These are phyloP conservation scores for Drosophila fulvimacula DNA, from an alignment of 2,888 invertebrate species.

Conservation along the genomic window DNA sequence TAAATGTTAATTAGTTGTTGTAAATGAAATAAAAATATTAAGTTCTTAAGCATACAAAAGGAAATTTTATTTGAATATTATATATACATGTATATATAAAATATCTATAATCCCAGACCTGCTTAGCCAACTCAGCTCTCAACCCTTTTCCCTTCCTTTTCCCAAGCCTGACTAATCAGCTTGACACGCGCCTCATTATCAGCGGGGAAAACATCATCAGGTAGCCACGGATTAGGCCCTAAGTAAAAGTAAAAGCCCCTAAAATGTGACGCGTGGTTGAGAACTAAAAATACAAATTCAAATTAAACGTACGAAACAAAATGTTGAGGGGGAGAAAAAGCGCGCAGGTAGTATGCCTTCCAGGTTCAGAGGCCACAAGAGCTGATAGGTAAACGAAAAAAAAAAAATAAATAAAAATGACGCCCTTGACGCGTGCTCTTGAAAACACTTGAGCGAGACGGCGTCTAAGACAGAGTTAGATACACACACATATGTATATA, in stretches of 20 bases:
- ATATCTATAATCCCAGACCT: not conserved
- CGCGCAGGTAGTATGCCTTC: conserved; percentile 47
- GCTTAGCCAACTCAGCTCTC: conserved; percentile 1
- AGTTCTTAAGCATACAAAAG: conserved; percentile 22
- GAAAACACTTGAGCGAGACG: not conserved
- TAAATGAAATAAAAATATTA: conserved; percentile 41
- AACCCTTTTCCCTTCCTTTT: conserved; percentile 23
- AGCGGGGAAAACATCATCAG: conserved; percentile 25
- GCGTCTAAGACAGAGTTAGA: not conserved
- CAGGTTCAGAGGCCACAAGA: conserved; percentile 21
- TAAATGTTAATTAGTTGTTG: conserved; percentile 66
- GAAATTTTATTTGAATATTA: too few species aligned
- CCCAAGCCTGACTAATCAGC: conserved; percentile 12
- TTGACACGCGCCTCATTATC: conserved; percentile 33
- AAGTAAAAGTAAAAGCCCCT: conserved; percentile 43
- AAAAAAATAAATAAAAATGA: not conserved
- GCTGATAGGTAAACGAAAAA: conserved; percentile 26
- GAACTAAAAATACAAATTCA: conserved; percentile 33
- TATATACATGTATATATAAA: not conserved
- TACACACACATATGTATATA: too few species aligned
- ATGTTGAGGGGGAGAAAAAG: conserved; percentile 10
- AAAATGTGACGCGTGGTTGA: conserved; percentile 31
- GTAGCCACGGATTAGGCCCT: conserved; percentile 30
- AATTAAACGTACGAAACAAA: conserved; percentile 22
- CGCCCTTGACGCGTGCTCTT: conserved; percentile 39